phyloP scores from a whole-genome alignment of 2,113 vertebrate species.

The Geococcyx californianus region DNA sequence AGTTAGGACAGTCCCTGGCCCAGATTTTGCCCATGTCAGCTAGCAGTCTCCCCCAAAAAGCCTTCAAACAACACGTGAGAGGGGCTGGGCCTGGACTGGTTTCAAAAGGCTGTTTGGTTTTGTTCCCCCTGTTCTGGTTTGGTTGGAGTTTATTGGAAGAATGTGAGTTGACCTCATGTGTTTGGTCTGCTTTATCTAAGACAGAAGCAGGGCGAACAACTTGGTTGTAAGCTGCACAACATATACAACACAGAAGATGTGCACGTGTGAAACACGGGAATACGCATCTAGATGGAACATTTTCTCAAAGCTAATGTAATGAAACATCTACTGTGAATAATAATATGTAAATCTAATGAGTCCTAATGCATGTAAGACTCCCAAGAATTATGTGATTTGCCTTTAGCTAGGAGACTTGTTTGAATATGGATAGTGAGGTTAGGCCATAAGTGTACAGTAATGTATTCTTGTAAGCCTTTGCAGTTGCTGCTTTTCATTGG shows the following conservation, averaged over 20 bases:
- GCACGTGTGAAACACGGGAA: neutral
- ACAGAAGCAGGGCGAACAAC: neutral
- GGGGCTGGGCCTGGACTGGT: neutral
- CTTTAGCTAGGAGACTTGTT: constrained; percentile 28
- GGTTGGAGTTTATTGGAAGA: neutral
- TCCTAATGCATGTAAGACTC: neutral
- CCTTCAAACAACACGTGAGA: neutral
- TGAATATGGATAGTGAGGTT: constrained; percentile 46
- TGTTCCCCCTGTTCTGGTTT: neutral
- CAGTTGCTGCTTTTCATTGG: constrained; percentile 2
- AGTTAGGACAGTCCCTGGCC: neutral
- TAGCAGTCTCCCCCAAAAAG: neutral
- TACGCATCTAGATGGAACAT: neutral
- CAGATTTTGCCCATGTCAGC: neutral
- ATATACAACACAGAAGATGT: neutral
- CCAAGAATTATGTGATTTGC: constrained; percentile 36
- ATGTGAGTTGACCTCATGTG: neutral
- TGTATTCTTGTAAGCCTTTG: constrained; percentile 17
- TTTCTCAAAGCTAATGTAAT: constrained; percentile 38
- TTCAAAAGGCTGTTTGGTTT: neutral
- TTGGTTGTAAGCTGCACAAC: rapidly evolving
- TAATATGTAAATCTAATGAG: constrained; percentile 44
- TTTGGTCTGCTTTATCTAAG: neutral
- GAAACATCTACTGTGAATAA: constrained; percentile 36
- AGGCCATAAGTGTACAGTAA: neutral